Percentiles rank a stretch among this genome's conserved stretches.
phyloP scores from a whole-genome alignment of 2,888 invertebrate genomes.

The Linyphia triangularis region DNA sequence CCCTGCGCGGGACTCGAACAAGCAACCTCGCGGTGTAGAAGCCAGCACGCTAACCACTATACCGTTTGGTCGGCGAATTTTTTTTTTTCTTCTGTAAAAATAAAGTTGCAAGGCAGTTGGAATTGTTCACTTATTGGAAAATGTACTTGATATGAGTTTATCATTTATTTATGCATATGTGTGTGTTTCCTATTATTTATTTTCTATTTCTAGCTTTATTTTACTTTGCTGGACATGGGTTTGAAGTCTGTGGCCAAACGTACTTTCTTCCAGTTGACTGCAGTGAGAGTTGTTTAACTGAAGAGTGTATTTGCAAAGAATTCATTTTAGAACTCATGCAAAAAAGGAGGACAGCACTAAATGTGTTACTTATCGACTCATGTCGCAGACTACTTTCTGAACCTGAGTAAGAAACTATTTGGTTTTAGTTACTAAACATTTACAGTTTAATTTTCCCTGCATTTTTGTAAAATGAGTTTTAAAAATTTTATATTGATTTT shows the following conservation, averaged over 20 bases:
- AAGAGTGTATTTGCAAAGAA: constrained; percentile 46
- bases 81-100: too few relatives aligned
- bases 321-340: constrained; percentile 56
- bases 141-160: too few relatives aligned
- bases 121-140: too few relatives aligned
- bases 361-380: constrained; percentile 59
- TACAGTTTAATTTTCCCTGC: too few relatives aligned
- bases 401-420: not conserved
- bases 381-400: constrained; percentile 30
- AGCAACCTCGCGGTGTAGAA: too few relatives aligned
- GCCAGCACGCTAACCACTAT: too few relatives aligned
- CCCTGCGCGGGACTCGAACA: too few relatives aligned
- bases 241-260: constrained; percentile 54
- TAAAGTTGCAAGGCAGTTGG: too few relatives aligned
- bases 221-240: constrained; percentile 69
- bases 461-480: too few relatives aligned
- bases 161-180: not conserved
- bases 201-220: constrained; percentile 44
- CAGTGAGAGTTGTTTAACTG: constrained; percentile 2
- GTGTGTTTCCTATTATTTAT: not conserved
- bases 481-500: too few relatives aligned
- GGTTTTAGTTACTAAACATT: not conserved
- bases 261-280: constrained; percentile 54
- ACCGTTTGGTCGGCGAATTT: too few relatives aligned
- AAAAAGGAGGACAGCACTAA: constrained; percentile 50